Percentiles rank a stretch among this genome's conserved stretches.
Evolutionary conservation across 1,140 invertebrate genomes (phyloP).

Genomic region (Microvelia longipes): DNA sequence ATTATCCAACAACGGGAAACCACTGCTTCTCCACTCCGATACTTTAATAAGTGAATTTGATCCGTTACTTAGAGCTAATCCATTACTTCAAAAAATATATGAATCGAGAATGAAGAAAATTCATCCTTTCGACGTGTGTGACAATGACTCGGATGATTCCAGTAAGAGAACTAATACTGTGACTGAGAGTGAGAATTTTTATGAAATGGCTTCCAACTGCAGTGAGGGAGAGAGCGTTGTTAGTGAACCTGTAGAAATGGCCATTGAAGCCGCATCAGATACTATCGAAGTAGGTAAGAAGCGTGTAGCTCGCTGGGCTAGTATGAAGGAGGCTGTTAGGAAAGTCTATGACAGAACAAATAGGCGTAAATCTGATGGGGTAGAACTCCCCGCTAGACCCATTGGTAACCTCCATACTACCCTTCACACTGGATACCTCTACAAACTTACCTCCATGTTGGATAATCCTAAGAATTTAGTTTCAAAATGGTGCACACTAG

Average conservation of each 20-base stretch:
- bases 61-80: conserved; percentile 21
- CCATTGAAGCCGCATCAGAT: conserved; percentile 14
- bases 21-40: neutral
- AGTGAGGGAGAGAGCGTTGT: neutral
- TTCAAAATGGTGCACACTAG: conserved; percentile 33
- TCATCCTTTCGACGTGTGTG: neutral
- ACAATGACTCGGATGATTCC: conserved; percentile 1
- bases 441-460: conserved; percentile 28
- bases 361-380: conserved; percentile 10
- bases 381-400: neutral
- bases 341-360: conserved; percentile 24
- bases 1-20: neutral
- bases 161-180: neutral
- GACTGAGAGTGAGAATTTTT: conserved; percentile 8
- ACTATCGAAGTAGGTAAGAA: conserved; percentile 25
- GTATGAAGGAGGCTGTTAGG: conserved; percentile 29
- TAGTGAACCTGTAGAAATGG: neutral
- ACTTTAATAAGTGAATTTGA: conserved; percentile 26
- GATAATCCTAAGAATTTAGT: conserved; percentile 37
- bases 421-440: conserved; percentile 30
- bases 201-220: conserved; percentile 1
- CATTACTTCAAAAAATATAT: neutral
- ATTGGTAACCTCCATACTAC: conserved; percentile 9
- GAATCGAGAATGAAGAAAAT: neutral
- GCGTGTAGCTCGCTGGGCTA: conserved; percentile 22